Evolutionary conservation across 1,140 invertebrate genomes (phyloP).

Genomic region (Drosophila nannoptera): DNA sequence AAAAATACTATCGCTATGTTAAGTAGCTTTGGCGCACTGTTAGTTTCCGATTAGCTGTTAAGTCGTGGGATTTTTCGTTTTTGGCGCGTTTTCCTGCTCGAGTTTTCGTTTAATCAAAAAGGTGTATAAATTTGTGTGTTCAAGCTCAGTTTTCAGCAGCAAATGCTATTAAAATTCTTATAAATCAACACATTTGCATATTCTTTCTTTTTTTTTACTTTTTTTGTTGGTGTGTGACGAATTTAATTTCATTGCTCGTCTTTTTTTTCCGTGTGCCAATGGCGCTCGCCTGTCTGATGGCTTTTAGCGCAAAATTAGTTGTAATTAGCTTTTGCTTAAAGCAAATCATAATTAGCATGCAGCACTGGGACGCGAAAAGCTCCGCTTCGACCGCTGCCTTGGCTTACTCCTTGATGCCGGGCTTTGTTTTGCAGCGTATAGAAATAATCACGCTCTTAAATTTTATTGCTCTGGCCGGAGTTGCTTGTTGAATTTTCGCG

Average conservation of each 20-base stretch:
- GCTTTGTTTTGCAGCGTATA: slow-evolving; percentile 30
- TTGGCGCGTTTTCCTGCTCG: background rate
- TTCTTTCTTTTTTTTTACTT: background rate
- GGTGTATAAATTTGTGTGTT: background rate
- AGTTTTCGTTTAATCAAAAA: background rate
- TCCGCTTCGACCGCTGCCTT: background rate
- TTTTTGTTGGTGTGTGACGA: background rate
- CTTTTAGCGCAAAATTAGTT: slow-evolving; percentile 52
- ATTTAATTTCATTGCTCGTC: slow-evolving; percentile 2
- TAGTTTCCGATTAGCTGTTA: background rate
- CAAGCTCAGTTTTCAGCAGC: background rate
- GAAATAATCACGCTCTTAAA: slow-evolving; percentile 69
- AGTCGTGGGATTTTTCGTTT: background rate
- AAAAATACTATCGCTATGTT: background rate
- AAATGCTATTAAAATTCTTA: background rate
- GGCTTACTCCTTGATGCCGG: slow-evolving; percentile 22
- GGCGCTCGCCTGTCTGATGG: slow-evolving; percentile 4
- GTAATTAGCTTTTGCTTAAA: slow-evolving; percentile 60
- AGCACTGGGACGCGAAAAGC: background rate
- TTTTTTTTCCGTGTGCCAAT: slow-evolving; percentile 6
- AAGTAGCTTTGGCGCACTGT: background rate
- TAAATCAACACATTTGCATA: too few species aligned
- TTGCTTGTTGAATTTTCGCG: slow-evolving; percentile 58
- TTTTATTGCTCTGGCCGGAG: slow-evolving; percentile 57
- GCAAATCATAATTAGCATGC: slow-evolving; percentile 65